A percentile compares a stretch with the other conserved stretches of the same genome.
Conservation (phyloP, 2,113 vertebrate genomes). For the Garra rufa region DNA sequence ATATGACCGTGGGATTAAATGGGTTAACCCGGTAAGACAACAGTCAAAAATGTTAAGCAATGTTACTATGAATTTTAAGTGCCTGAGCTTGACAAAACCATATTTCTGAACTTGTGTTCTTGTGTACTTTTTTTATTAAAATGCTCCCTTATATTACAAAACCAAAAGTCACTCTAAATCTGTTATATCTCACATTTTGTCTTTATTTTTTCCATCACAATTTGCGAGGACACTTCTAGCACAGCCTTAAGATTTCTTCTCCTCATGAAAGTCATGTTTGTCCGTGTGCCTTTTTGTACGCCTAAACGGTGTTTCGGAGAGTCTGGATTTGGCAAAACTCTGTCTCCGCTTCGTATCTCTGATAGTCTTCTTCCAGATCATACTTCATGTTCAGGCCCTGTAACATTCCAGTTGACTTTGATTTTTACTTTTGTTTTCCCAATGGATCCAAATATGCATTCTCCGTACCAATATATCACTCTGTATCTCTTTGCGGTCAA, state of each 20-base stretch:
- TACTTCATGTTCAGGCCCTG: constrained; percentile 13
- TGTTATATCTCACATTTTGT: too few relatives aligned
- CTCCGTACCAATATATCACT: neutral
- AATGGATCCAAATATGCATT: neutral
- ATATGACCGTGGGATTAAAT: too few relatives aligned
- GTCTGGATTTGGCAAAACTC: neutral
- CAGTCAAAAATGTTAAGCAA: too few relatives aligned
- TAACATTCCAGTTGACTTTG: neutral
- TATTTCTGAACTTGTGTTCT: too few relatives aligned
- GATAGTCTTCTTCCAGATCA: constrained; percentile 1
- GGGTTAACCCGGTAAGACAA: too few relatives aligned
- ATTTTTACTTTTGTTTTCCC: constrained; percentile 23
- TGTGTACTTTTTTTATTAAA: too few relatives aligned
- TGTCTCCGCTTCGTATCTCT: neutral
- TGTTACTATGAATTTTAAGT: neutral
- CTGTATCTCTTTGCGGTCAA: constrained; percentile 14
- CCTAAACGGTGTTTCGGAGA: neutral
- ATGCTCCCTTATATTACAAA: neutral
- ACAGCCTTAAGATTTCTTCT: neutral
- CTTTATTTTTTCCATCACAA: too few relatives aligned
- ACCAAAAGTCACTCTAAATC: neutral
- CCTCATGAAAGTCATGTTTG: neutral
- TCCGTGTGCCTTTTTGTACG: neutral
- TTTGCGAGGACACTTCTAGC: neutral
- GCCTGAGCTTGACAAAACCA: neutral